Conservation (phyloP, 2,888 invertebrate species). For the Zygothrica quintamaculata region DNA sequence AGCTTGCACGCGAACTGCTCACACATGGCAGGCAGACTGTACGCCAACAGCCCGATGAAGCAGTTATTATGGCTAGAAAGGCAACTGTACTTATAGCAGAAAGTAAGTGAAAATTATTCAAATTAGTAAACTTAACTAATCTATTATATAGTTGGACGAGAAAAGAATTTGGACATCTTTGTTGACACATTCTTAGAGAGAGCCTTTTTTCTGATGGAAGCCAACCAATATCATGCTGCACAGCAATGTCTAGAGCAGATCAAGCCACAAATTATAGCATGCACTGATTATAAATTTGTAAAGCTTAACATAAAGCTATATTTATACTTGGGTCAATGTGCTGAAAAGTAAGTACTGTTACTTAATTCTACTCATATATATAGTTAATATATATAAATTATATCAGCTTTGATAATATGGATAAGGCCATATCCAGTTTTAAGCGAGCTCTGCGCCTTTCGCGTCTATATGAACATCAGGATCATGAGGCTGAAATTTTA, state of each 20-base stretch:
- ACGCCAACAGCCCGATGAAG: conserved; percentile 54
- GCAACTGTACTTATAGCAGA: conserved; percentile 68
- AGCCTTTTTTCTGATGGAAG: conserved; percentile 67
- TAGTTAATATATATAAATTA: too few relatives aligned
- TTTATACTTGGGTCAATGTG: conserved; percentile 62
- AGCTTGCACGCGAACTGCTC: conserved; percentile 60
- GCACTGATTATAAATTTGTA: conserved; percentile 50
- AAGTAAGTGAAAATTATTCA: conserved; percentile 49
- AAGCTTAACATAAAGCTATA: conserved; percentile 61
- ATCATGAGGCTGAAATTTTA: conserved; percentile 65
- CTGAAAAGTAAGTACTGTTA: conserved; percentile 51
- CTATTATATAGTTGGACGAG: conserved; percentile 60
- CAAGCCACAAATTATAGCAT: conserved; percentile 45
- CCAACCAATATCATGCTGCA: conserved; percentile 57
- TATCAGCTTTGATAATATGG: conserved; percentile 51
- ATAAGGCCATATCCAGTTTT: conserved; percentile 55
- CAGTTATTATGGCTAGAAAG: conserved; percentile 59
- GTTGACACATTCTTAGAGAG: conserved; percentile 64
- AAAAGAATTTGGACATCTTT: conserved; percentile 65
- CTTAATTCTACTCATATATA: not conserved
- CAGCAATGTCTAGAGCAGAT: conserved; percentile 65
- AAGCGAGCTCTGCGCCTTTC: conserved; percentile 62
- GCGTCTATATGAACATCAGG: conserved; percentile 43
- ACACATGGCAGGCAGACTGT: conserved; percentile 55
- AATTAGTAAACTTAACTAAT: not conserved